phyloP scores from a whole-genome alignment of 2,797 vertebrate genomes.

The Ispidina picta region DNA sequence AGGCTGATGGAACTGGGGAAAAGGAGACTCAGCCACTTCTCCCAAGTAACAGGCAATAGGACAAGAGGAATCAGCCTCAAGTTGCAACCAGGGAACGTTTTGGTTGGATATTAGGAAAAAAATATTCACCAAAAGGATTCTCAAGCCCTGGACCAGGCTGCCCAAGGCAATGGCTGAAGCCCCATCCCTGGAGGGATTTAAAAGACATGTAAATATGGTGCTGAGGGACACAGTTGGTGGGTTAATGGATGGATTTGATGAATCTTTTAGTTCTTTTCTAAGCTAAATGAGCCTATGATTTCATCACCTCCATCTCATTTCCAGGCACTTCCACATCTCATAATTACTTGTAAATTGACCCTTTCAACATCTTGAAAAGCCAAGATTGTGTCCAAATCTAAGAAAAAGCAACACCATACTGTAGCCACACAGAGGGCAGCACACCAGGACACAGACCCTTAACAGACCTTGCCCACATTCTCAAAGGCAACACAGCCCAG shows the following conservation, averaged over 20 bases:
- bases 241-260: neutral
- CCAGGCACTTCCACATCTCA: neutral
- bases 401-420: neutral
- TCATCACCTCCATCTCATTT: neutral
- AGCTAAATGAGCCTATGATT: neutral
- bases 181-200: neutral
- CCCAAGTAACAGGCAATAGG: neutral
- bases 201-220: neutral
- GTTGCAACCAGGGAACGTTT: neutral
- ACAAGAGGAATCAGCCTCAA: neutral
- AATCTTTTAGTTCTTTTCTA: neutral
- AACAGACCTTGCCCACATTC: neutral
- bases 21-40: neutral
- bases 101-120: neutral
- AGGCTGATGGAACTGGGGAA: neutral
- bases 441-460: rapidly evolving
- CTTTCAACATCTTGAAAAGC: neutral
- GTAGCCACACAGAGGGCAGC: neutral
- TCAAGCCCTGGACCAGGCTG: neutral
- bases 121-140: neutral
- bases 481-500: neutral
- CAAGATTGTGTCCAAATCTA: neutral
- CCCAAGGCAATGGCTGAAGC: neutral
- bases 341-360: neutral
- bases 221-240: neutral